These are phyloP conservation scores for Liposcelis brunnea DNA, from an alignment of 2,888 invertebrate species.

Conservation along the genomic window DNA sequence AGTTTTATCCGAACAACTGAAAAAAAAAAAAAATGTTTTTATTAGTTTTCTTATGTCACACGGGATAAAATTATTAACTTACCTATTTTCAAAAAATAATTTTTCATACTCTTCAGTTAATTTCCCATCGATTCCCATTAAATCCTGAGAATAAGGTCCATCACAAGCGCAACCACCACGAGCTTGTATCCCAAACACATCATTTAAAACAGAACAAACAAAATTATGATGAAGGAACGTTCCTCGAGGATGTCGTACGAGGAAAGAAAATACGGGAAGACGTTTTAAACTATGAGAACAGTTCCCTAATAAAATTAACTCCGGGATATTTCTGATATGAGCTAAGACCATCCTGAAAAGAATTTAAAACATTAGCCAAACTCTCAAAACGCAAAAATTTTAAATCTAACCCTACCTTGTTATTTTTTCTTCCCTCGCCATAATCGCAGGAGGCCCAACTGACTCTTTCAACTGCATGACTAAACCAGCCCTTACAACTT, in stretches of 20 bases:
- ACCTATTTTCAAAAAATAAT: slow-evolving; percentile 44
- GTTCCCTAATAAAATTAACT: slow-evolving; percentile 60
- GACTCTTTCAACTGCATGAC: slow-evolving; percentile 74
- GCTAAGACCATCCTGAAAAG: slow-evolving; percentile 54
- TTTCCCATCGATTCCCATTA: slow-evolving; percentile 65
- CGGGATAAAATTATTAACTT: slow-evolving; percentile 13
- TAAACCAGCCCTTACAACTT: slow-evolving; percentile 67
- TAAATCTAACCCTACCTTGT: slow-evolving; percentile 41
- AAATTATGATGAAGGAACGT: slow-evolving; percentile 78
- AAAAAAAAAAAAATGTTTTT: slow-evolving; percentile 13
- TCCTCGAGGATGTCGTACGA: slow-evolving; percentile 64
- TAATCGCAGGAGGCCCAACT: slow-evolving; percentile 53
- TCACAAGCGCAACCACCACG: slow-evolving; percentile 66
- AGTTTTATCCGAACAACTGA: slow-evolving; percentile 33
- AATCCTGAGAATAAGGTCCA: slow-evolving; percentile 66
- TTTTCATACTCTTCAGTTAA: slow-evolving; percentile 60
- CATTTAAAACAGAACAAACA: slow-evolving; percentile 71
- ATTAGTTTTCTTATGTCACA: too few species aligned
- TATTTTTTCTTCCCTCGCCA: slow-evolving; percentile 51
- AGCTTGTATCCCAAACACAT: slow-evolving; percentile 81
- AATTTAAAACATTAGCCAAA: slow-evolving; percentile 17
- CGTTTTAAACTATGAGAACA: slow-evolving; percentile 45
- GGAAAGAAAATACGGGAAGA: slow-evolving; percentile 69
- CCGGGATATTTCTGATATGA: slow-evolving; percentile 61
- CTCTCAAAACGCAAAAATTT: too few species aligned